These are phyloP conservation scores for Uromys caudimaculatus DNA, from an alignment of 2,797 vertebrate species.

Conservation along the genomic window DNA sequence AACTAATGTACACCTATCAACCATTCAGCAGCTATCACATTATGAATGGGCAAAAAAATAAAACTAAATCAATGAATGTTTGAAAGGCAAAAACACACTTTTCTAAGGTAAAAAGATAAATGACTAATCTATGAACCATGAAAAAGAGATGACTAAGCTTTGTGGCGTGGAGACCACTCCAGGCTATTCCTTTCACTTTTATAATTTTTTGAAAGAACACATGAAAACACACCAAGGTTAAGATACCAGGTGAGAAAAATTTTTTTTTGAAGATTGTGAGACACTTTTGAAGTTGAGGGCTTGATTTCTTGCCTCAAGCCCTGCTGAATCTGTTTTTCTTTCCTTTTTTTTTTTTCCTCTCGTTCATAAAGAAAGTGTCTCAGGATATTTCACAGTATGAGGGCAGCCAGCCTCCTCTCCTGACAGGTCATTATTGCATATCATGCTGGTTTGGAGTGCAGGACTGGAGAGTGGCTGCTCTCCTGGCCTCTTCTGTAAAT, in stretches of 20 bases:
- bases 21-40: conserved; percentile 23
- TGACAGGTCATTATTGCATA: conserved; percentile 93
- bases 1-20: conserved; percentile 8
- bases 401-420: conserved; percentile 86
- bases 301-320: conserved; percentile 86
- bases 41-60: conserved; percentile 70
- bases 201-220: conserved; percentile 76
- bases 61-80: conserved; percentile 67
- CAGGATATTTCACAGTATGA: conserved; percentile 90
- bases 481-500: conserved; percentile 78
- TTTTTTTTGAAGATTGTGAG: conserved; percentile 14
- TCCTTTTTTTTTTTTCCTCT: conserved; percentile 54
- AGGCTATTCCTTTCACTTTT: conserved; percentile 71
- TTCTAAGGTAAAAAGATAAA: conserved; percentile 73
- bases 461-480: conserved; percentile 56
- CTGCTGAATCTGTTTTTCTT: conserved; percentile 80
- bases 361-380: conserved; percentile 90
- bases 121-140: conserved; percentile 56
- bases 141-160: conserved; percentile 58
- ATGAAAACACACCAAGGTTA: conserved; percentile 78
- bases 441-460: conserved; percentile 86
- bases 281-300: conserved; percentile 88
- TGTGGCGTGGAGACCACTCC: conserved; percentile 65
- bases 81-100: conserved; percentile 69
- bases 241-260: conserved; percentile 57